Evolutionary conservation across 2,113 vertebrate genomes (phyloP).

Genomic region (Tretioscincus oriximinensis): DNA sequence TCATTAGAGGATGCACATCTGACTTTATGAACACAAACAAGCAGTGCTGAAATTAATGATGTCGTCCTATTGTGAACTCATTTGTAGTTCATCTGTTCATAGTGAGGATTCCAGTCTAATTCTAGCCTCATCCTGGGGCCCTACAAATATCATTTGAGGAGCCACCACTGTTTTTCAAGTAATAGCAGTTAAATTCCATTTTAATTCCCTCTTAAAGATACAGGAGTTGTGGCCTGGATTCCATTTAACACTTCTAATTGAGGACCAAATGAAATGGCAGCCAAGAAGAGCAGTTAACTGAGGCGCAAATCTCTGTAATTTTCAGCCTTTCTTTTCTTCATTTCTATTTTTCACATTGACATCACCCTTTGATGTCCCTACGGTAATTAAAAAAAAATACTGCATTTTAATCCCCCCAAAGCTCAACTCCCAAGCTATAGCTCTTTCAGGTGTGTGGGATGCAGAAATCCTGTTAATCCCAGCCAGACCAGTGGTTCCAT

Average conservation of each 20-base stretch:
- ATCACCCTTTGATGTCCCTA: too few relatives aligned
- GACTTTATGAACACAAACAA: background rate
- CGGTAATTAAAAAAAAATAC: too few relatives aligned
- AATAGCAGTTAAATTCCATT: too few relatives aligned
- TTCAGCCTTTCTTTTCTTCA: background rate
- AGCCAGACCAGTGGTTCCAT: too few relatives aligned
- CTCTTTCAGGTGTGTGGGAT: background rate
- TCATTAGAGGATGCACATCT: background rate
- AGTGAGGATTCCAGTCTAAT: too few relatives aligned
- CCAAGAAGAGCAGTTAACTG: background rate
- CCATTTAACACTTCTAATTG: too few relatives aligned
- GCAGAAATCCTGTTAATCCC: background rate
- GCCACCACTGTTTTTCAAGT: too few relatives aligned
- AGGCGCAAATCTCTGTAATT: background rate
- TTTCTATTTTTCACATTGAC: background rate
- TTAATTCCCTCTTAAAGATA: too few relatives aligned
- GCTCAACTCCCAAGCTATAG: background rate
- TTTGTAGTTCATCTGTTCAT: background rate
- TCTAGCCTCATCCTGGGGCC: too few relatives aligned
- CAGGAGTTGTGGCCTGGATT: too few relatives aligned
- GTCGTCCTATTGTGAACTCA: slow-evolving; percentile 2
- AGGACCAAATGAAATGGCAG: background rate
- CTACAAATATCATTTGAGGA: too few relatives aligned
- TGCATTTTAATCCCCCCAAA: too few relatives aligned
- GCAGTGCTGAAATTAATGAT: slow-evolving; percentile 1